Percentiles rank a stretch among this genome's conserved stretches.
phyloP scores from a whole-genome alignment of 2,797 vertebrate species.

The Amblyopsis hoosieri region DNA sequence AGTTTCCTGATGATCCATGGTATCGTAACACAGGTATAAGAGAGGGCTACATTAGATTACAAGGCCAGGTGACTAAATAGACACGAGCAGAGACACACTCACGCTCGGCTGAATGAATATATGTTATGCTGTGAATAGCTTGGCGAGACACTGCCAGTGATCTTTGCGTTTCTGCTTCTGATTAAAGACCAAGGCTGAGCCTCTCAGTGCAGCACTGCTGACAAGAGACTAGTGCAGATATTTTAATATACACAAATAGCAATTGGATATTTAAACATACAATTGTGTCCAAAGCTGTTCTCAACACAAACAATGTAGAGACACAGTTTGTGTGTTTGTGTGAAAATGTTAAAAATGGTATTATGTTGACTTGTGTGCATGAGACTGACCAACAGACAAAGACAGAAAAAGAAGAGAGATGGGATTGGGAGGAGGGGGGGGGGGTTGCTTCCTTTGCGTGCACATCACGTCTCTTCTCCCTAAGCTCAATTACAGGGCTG shows the following conservation, averaged over 20 bases:
- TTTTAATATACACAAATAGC: neutral
- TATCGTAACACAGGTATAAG: conserved; percentile 42
- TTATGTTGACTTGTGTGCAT: neutral
- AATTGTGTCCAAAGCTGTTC: conserved; percentile 32
- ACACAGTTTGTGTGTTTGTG: conserved; percentile 19
- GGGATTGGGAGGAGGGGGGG: conserved; percentile 13
- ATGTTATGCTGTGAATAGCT: conserved; percentile 30
- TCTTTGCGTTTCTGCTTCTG: conserved; percentile 19
- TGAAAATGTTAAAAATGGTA: neutral
- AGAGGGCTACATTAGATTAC: conserved; percentile 46
- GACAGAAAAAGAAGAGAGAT: neutral
- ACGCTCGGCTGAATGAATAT: conserved; percentile 21
- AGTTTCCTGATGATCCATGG: conserved; percentile 65
- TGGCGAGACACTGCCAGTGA: conserved; percentile 36
- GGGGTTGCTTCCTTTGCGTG: conserved; percentile 71
- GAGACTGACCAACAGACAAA: conserved; percentile 4
- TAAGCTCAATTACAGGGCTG: conserved; percentile 84
- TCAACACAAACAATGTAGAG: conserved; percentile 41
- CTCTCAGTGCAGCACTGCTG: conserved; percentile 19
- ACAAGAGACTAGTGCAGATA: conserved; percentile 27
- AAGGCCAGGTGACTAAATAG: conserved; percentile 27
- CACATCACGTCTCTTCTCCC: conserved; percentile 75
- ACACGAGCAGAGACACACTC: conserved; percentile 42
- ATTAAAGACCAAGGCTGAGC: neutral
- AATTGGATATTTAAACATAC: no score